A percentile compares a stretch with the other conserved stretches of the same genome.
Conservation (phyloP, 2,797 vertebrate genomes). For the Lemur catta region DNA sequence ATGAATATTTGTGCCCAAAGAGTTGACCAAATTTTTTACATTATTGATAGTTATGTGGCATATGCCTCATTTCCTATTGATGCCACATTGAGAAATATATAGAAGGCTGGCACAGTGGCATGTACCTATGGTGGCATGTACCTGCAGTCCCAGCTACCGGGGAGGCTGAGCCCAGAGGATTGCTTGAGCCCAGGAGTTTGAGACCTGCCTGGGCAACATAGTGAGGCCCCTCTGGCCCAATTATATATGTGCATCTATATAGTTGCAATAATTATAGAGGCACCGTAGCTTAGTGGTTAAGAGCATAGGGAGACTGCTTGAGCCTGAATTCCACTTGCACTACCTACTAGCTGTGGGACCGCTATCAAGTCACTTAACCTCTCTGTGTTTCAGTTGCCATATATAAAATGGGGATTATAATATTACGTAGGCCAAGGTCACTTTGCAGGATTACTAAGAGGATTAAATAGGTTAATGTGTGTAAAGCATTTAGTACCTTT, state of each 20-base stretch:
- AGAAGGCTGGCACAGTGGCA: too few species aligned
- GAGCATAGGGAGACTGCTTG: not conserved
- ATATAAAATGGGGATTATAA: not conserved
- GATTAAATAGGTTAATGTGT: not conserved
- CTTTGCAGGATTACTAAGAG: not conserved
- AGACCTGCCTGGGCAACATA: too few species aligned
- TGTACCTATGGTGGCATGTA: not conserved
- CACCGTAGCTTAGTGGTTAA: not conserved
- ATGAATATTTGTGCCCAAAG: not conserved
- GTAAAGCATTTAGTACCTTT: not conserved
- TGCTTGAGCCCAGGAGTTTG: not conserved
- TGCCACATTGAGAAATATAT: not conserved
- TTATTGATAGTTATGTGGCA: not conserved
- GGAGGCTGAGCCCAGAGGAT: not conserved
- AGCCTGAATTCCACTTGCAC: not conserved
- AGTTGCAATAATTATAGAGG: not conserved
- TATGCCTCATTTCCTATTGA: not conserved
- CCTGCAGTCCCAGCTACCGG: not conserved
- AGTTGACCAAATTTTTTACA: not conserved
- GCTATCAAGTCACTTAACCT: not conserved
- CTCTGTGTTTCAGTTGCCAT: not conserved
- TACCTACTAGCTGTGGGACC: not conserved
- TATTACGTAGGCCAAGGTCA: not conserved
- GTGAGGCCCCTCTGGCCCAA: too few species aligned
- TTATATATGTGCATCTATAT: not conserved